A percentile compares a stretch with the other conserved stretches of the same genome.
Evolutionary conservation across 64 coral and sea anemone species (phyloP).

Genomic region (Montipora foliosa): DNA sequence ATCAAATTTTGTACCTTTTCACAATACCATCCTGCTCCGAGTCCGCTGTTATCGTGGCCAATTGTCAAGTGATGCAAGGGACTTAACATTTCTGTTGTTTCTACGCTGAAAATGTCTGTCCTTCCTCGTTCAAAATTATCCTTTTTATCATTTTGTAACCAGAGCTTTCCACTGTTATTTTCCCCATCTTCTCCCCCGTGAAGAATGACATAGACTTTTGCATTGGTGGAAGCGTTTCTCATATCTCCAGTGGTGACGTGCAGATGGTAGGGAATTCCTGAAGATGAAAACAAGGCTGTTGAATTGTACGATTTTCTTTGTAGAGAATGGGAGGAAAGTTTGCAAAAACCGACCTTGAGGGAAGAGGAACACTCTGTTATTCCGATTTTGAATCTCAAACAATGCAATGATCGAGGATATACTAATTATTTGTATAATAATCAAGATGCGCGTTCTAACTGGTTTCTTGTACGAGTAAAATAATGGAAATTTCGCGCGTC

Average conservation of each 20-base stretch:
- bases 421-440: too few species aligned
- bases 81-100: constrained; percentile 89
- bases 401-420: too few species aligned
- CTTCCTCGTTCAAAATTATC: constrained; percentile 90
- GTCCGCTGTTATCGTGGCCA: constrained; percentile 96
- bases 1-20: constrained; percentile 75
- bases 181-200: constrained; percentile 94
- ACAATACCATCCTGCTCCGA: constrained; percentile 95
- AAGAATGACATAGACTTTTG: constrained; percentile 88
- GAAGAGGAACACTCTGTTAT: too few species aligned
- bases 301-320: too few species aligned
- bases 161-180: constrained; percentile 90
- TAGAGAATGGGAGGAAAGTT: too few species aligned
- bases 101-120: constrained; percentile 90
- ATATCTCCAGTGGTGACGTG: constrained; percentile 91
- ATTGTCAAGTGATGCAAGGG: constrained; percentile 97
- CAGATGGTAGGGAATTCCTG: constrained; percentile 90
- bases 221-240: constrained; percentile 80
- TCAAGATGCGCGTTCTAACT: too few species aligned
- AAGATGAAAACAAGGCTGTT: not conserved
- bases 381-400: too few species aligned
- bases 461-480: too few species aligned
- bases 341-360: too few species aligned
- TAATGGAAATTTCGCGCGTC: too few species aligned
- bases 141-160: constrained; percentile 82